Evolutionary conservation across 2,113 vertebrate genomes (phyloP), one percentile per base, ranked within the genome.

Genomic region (Rhombomys opimus): DNA sequence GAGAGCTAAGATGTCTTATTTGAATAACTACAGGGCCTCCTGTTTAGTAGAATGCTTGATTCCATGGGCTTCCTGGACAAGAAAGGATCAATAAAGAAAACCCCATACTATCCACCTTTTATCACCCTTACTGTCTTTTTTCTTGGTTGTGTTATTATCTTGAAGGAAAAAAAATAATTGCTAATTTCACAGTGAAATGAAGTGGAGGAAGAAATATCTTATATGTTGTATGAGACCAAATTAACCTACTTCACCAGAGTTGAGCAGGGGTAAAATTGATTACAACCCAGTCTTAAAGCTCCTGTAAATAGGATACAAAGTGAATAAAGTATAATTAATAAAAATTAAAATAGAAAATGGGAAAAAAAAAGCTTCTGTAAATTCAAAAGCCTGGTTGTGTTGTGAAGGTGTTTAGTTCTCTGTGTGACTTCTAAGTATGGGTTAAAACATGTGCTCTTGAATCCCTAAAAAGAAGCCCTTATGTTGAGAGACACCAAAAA

Each of bases 111-210:
- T 65, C 1, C 23, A n/a, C 25, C 20, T 93, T 82, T 78, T 90
- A 75, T 92, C 57, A 90, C 2, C 7, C 9, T 80, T 50, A 63
- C 22, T 93, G 7, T 96, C n/a, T 15, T 65, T 82, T 32, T 81
- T 91, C 41, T 78, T 70, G 20, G 63, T 77, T 61, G 1, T 70
- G 77, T 87, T 81, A 89, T 63, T 95, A 57, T 96, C 65, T 89
- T 84, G 15, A 95, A 91, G 8, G 7, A 50, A 95, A 73, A 89
- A 89, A 90, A 86, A 87, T 90, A 93, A 91, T 75, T 91, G 25
- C 81, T 94, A 65, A 92, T 80, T 90, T 94, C n/a, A 89, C 38
- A 92, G 32, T 92, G 50, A 92, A 95, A 70, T 90, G 18, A 87
- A 95, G 13, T 81, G 25, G 35, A 70, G 35, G 84, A 93, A 86